Evolutionary conservation across 2,888 invertebrate species (phyloP).

Genomic region (Monochamus alternatus): DNA sequence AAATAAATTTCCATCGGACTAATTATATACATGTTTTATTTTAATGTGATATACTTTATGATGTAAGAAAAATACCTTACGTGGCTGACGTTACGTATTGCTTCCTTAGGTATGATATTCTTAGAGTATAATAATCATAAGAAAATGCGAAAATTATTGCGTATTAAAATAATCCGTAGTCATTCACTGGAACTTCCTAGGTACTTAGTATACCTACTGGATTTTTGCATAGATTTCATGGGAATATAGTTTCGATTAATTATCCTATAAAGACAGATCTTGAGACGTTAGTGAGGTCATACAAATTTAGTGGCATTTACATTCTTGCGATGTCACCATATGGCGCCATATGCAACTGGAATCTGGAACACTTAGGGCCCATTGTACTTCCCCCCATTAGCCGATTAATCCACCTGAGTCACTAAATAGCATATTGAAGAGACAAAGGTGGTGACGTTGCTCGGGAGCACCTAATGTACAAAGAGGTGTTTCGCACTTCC

Average conservation of each 20-base stretch:
- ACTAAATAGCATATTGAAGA: too few species aligned
- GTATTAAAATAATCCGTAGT: slow-evolving; percentile 32
- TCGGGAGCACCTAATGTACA: too few species aligned
- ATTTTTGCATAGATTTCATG: slow-evolving; percentile 35
- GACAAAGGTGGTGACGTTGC: too few species aligned
- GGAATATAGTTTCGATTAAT: slow-evolving; percentile 22
- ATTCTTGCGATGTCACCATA: too few species aligned
- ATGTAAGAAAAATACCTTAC: slow-evolving; percentile 29
- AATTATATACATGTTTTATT: slow-evolving; percentile 33
- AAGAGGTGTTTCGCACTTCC: too few species aligned
- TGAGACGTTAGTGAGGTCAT: background rate
- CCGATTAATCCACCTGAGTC: too few species aligned
- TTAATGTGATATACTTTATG: slow-evolving; percentile 18
- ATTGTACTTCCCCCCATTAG: too few species aligned
- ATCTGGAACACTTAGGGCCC: too few species aligned
- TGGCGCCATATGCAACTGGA: too few species aligned
- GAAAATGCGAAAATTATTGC: slow-evolving; percentile 34
- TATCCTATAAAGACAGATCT: background rate
- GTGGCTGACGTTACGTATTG: slow-evolving; percentile 29
- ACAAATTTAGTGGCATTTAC: too few species aligned
- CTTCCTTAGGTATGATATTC: slow-evolving; percentile 32
- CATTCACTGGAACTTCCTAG: slow-evolving; percentile 29
- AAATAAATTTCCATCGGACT: slow-evolving; percentile 22
- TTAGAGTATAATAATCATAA: slow-evolving; percentile 15
- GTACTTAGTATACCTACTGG: slow-evolving; percentile 5